Conservation (phyloP, 2,888 invertebrate genomes). For the Blera fallax region DNA sequence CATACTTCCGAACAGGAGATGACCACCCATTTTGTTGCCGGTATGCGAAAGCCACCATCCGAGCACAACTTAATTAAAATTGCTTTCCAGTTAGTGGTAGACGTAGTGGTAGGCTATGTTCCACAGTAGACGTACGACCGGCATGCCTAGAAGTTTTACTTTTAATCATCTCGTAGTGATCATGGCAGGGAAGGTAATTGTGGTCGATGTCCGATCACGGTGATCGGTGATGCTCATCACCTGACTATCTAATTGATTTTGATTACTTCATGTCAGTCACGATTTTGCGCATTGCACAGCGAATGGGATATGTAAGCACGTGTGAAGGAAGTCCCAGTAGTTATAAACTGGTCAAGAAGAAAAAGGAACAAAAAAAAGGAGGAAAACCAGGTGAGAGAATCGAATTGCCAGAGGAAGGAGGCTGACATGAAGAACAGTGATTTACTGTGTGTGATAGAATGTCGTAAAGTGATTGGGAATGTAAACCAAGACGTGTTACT, state of each 20-base stretch:
- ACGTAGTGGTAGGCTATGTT: not conserved
- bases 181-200: constrained; percentile 55
- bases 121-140: not conserved
- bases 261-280: constrained; percentile 72
- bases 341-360: constrained; percentile 23
- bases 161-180: constrained; percentile 58
- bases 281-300: constrained; percentile 22
- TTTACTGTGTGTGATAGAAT: constrained; percentile 8
- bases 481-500: not conserved
- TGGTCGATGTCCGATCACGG: constrained; percentile 61
- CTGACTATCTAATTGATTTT: constrained; percentile 71
- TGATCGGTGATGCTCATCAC: constrained; percentile 69
- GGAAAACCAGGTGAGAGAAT: not conserved
- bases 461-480: constrained; percentile 11
- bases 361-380: not conserved
- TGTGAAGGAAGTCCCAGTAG: constrained; percentile 34
- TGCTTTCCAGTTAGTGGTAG: not conserved
- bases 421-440: not conserved
- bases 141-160: constrained; percentile 38
- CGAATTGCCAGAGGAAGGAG: not conserved
- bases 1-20: not conserved
- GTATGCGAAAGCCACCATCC: constrained; percentile 45
- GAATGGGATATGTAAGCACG: constrained; percentile 45
- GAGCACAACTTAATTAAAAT: constrained; percentile 63
- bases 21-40: constrained; percentile 59